phyloP scores from a whole-genome alignment of 2,888 invertebrate species.

The Leucophora obtusa region DNA sequence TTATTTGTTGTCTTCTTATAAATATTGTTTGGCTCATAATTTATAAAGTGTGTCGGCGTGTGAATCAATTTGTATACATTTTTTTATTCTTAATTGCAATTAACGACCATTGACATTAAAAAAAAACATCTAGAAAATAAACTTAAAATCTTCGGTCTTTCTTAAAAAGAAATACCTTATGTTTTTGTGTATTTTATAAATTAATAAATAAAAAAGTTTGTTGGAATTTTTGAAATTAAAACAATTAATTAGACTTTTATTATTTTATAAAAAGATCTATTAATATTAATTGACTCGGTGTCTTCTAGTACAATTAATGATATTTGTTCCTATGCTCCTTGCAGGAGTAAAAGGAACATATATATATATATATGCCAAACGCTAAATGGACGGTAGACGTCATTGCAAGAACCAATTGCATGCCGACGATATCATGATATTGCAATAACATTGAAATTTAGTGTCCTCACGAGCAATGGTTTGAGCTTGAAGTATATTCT shows the following conservation, averaged over 20 bases:
- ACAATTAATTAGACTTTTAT: slow-evolving; percentile 29
- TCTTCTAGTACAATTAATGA: too few relatives aligned
- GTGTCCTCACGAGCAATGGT: too few relatives aligned
- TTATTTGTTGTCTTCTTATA: background rate
- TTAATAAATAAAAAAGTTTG: background rate
- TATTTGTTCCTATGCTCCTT: too few relatives aligned
- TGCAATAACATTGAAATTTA: too few relatives aligned
- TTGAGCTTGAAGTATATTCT: too few relatives aligned
- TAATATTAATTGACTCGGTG: slow-evolving; percentile 12
- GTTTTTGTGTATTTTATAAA: background rate
- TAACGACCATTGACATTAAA: slow-evolving; percentile 40
- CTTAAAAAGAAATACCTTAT: background rate
- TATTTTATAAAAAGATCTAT: slow-evolving; percentile 23
- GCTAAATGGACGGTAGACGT: too few relatives aligned
- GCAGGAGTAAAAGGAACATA: too few relatives aligned
- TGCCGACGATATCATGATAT: too few relatives aligned
- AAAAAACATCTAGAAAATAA: background rate
- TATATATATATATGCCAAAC: too few relatives aligned
- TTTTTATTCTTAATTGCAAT: slow-evolving; percentile 26
- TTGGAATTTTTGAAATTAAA: background rate
- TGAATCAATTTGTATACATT: slow-evolving; percentile 18
- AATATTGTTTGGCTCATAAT: slow-evolving; percentile 24
- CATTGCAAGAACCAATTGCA: too few relatives aligned
- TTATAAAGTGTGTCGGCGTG: slow-evolving; percentile 38
- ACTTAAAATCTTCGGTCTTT: background rate